phyloP scores from a whole-genome alignment of 2,113 vertebrate genomes.

The Epinephelus lanceolatus region DNA sequence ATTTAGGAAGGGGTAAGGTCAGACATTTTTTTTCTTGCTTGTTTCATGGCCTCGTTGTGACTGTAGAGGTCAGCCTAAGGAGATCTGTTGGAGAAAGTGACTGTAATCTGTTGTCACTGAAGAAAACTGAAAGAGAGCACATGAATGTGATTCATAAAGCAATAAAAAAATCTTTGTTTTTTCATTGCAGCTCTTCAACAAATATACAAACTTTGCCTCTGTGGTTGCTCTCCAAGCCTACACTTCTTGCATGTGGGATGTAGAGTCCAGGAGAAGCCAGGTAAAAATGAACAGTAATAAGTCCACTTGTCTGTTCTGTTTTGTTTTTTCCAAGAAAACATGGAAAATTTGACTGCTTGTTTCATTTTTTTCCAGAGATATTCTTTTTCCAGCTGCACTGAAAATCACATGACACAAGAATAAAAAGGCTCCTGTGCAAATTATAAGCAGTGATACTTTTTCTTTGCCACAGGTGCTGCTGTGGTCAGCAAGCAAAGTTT shows the following conservation, averaged over 20 bases:
- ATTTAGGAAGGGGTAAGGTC: constrained; percentile 22
- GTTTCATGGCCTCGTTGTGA: background rate
- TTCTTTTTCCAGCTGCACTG: background rate
- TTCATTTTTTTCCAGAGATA: background rate
- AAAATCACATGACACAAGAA: background rate
- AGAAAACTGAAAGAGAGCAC: background rate
- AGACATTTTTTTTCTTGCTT: constrained; percentile 26
- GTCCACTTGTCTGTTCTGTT: background rate
- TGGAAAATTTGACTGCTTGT: background rate
- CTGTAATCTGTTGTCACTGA: background rate
- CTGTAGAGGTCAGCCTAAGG: background rate
- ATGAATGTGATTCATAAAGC: background rate
- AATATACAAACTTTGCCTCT: constrained; percentile 89
- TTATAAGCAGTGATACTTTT: background rate
- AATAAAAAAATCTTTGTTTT: background rate
- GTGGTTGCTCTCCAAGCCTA: constrained; percentile 84
- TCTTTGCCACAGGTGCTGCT: constrained; percentile 85
- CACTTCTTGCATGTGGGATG: constrained; percentile 84
- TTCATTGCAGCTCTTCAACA: constrained; percentile 88
- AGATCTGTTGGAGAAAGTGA: background rate
- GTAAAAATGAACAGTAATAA: constrained; percentile 75
- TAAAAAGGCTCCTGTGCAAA: background rate
- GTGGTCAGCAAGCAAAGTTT: constrained; percentile 95
- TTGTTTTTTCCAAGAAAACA: background rate
- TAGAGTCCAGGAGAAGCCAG: constrained; percentile 93